Percentiles rank a stretch among this genome's conserved stretches.
Conservation (phyloP, 2,797 vertebrate genomes). For the Hozukius guyotensis region DNA sequence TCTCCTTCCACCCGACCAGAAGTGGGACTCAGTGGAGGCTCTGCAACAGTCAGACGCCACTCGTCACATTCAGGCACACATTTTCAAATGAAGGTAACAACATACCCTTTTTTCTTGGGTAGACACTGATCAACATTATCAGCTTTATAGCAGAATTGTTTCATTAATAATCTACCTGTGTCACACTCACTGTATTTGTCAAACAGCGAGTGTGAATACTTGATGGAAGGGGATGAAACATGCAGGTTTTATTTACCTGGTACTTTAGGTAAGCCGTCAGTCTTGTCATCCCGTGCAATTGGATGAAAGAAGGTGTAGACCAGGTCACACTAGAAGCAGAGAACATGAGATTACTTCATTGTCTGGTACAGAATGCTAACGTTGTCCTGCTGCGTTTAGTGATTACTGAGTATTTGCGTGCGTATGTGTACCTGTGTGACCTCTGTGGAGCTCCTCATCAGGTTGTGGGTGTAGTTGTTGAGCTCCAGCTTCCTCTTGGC, state of each 20-base stretch:
- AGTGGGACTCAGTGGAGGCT: slow-evolving; percentile 87
- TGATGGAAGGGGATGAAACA: not conserved
- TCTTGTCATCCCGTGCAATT: slow-evolving; percentile 94
- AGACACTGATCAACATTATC: not conserved
- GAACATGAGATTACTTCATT: not conserved
- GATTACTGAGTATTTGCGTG: not conserved
- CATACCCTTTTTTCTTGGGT: not conserved
- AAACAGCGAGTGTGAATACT: not conserved
- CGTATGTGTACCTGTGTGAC: slow-evolving; percentile 87
- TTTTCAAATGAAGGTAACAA: not conserved
- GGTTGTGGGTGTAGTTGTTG: slow-evolving; percentile 94
- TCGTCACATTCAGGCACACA: not conserved
- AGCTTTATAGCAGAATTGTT: not conserved
- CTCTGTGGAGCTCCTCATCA: slow-evolving; percentile 93
- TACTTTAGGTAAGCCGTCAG: slow-evolving; percentile 88
- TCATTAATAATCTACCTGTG: not conserved
- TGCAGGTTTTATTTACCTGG: slow-evolving; percentile 75
- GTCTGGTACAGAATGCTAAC: not conserved
- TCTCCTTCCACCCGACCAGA: slow-evolving; percentile 94
- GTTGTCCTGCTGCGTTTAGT: rapidly evolving
- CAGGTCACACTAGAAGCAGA: slow-evolving; percentile 90
- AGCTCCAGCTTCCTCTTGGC: slow-evolving; percentile 96
- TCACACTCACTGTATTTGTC: not conserved
- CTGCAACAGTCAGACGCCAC: slow-evolving; percentile 73
- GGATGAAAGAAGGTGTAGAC: slow-evolving; percentile 99